Base-by-base conservation (phyloP, 2,797 vertebrate genomes). In the Eremophila alpestris region DNA sequence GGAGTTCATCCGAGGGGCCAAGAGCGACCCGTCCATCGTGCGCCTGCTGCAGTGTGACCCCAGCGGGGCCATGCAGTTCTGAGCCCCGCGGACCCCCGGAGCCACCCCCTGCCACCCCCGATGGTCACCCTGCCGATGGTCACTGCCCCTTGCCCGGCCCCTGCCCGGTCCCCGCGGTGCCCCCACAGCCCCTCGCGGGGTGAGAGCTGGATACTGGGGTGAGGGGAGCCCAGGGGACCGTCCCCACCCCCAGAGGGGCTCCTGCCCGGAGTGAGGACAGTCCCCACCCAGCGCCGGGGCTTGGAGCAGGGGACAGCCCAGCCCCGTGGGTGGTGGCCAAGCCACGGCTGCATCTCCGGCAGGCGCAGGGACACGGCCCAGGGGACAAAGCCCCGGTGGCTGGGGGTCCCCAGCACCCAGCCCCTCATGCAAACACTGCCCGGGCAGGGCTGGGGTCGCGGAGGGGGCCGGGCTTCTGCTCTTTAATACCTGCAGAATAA, bases 1-100 rank as follows among this genome's bases (percentile, higher is more conserved):
- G 97, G 99, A 99, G 97, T 99, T 99, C 97, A 99, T 99, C 98
- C 98, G 98, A 98, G 99, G 99, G 94, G 99, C 99, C 98, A 99
- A 99, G 98, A 99, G 99, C 27, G 99, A 99, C 97, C 99, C 99
- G 8, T 99, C 99, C 97, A 99, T 99, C 54, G 99, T 99, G 85
- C 98, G 99, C 96, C 98, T 99, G 98, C 98, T 99, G 97, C 99
- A 99, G 98, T 99, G 99, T 3, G 99, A 99, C 98, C 99, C 99
- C 95, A 99, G 99, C 97, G 99, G 99, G 16, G 98, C 99, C 87
- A 98, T 98, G 32, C 99, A 99, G 98, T 99, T 99, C 98, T 99
- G 98, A 99, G 95, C 79, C 30, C 94, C 46, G 0, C 24, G 5
- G 45, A 13, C n/a, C 56, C 89, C 73, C 60, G 0, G 20, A 52